Conservation (phyloP, 2,888 invertebrate species). For the Tetropium fuscum region DNA sequence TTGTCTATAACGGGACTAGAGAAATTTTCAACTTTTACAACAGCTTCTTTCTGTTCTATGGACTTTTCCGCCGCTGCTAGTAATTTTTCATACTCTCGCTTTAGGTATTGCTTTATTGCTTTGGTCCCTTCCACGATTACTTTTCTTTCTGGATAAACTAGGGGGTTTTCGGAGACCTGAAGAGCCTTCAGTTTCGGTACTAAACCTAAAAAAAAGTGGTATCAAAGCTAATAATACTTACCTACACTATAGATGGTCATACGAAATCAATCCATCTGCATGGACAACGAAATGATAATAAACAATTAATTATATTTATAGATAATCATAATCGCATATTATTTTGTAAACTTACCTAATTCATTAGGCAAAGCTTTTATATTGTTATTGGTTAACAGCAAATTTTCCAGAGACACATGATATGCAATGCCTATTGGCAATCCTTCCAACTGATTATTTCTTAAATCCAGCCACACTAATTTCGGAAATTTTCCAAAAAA, state of each 20-base stretch:
- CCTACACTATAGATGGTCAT: too few species aligned
- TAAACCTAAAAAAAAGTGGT: conserved; percentile 65
- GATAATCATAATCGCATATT: too few species aligned
- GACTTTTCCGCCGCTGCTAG: conserved; percentile 2
- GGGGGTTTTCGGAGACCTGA: conserved; percentile 73
- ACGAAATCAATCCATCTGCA: too few species aligned
- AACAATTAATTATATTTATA: conserved; percentile 3
- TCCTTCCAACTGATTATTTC: conserved; percentile 71
- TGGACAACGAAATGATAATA: too few species aligned
- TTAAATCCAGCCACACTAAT: conserved; percentile 75
- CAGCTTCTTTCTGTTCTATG: conserved; percentile 7
- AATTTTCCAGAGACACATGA: conserved; percentile 72
- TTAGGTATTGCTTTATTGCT: conserved; percentile 55
- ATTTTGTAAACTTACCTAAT: conserved; percentile 68
- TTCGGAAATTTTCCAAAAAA: conserved; percentile 70
- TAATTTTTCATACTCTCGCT: conserved; percentile 52
- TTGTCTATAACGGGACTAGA: too few species aligned
- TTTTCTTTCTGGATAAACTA: conserved; percentile 70
- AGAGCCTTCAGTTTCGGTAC: conserved; percentile 72
- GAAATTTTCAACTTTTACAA: conserved; percentile 10
- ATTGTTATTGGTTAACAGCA: conserved; percentile 74
- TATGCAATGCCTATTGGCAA: conserved; percentile 71
- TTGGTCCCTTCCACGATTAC: conserved; percentile 69
- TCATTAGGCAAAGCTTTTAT: conserved; percentile 72
- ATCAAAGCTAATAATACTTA: too few species aligned